These are phyloP conservation scores for Vandiemenella viatica DNA, from an alignment of 2,888 invertebrate species.

Conservation along the genomic window DNA sequence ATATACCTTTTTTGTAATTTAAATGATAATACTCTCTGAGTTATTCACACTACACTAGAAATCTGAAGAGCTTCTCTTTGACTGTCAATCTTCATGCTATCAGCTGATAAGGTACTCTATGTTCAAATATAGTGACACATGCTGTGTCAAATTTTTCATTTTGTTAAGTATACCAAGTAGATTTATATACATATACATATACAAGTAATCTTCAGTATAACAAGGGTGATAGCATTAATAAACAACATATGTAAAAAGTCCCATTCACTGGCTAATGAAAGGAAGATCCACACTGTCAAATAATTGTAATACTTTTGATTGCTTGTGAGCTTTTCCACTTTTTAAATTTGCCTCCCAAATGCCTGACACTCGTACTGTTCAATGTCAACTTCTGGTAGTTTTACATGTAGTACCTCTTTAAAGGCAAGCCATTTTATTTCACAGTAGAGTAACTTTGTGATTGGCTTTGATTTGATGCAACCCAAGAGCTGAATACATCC, in stretches of 20 bases:
- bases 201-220: slow-evolving; percentile 11
- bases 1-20: slow-evolving; percentile 4
- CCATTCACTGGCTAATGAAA: too few species aligned
- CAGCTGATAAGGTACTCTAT: slow-evolving; percentile 13
- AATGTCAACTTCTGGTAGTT: too few species aligned
- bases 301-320: too few species aligned
- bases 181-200: slow-evolving; percentile 14
- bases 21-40: slow-evolving; percentile 1
- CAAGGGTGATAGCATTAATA: slow-evolving; percentile 4
- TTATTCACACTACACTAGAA: neutral
- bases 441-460: slow-evolving; percentile 66
- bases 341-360: too few species aligned
- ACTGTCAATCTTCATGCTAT: neutral
- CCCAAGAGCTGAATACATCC: slow-evolving; percentile 84
- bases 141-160: slow-evolving; percentile 7
- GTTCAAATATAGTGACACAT: slow-evolving; percentile 7
- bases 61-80: neutral
- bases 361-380: too few species aligned
- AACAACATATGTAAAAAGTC: too few species aligned
- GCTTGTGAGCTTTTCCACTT: too few species aligned
- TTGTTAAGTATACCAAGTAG: slow-evolving; percentile 12
- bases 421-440: too few species aligned
- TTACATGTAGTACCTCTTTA: too few species aligned
- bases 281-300: too few species aligned
- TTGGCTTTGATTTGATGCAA: slow-evolving; percentile 66